These are phyloP conservation scores for Stratiolaelaps scimitus DNA, from an alignment of 1,140 invertebrate species.

Conservation along the genomic window DNA sequence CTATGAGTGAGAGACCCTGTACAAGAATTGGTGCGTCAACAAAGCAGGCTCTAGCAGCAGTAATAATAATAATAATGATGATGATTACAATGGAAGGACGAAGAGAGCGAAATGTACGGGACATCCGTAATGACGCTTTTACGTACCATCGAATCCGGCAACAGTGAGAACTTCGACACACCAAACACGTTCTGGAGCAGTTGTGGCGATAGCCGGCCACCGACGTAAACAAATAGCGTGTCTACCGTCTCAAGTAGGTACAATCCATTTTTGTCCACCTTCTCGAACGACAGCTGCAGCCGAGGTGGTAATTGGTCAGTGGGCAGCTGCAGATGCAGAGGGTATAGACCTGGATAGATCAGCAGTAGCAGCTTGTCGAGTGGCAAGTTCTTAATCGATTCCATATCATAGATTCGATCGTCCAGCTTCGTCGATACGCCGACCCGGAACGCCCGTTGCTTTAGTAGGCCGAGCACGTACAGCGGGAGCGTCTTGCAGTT, in stretches of 20 bases:
- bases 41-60: no score
- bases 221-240: conserved; percentile 71
- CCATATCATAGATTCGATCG: conserved; percentile 83
- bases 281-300: conserved; percentile 53
- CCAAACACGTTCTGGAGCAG: conserved; percentile 62
- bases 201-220: conserved; percentile 58
- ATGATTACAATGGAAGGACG: no score
- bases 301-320: conserved; percentile 40
- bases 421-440: conserved; percentile 75
- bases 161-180: conserved; percentile 49
- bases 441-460: conserved; percentile 71
- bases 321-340: conserved; percentile 51
- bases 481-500: conserved; percentile 68
- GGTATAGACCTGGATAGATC: conserved; percentile 87
- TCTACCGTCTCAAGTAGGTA: conserved; percentile 81
- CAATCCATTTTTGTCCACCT: conserved; percentile 69
- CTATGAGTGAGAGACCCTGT: no score
- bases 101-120: no score
- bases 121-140: background rate
- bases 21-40: no score
- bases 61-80: no score
- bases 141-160: conserved; percentile 55
- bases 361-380: conserved; percentile 62
- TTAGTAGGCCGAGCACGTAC: conserved; percentile 77
- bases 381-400: conserved; percentile 79